A percentile compares a stretch with the other conserved stretches of the same genome.
Conservation (phyloP, 2,797 vertebrate genomes). For the Alosa sapidissima region DNA sequence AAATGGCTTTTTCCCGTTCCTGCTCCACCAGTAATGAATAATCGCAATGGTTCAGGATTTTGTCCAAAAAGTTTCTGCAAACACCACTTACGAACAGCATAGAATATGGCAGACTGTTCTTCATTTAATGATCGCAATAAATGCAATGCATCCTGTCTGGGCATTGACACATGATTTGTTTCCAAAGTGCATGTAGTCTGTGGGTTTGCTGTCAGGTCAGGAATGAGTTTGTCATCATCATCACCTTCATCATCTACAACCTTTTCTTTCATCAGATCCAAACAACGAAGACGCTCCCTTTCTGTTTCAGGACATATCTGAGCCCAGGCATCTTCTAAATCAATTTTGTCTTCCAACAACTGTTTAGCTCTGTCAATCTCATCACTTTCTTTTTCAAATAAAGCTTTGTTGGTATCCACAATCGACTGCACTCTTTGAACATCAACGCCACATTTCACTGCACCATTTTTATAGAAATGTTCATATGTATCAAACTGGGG, state of each 20-base stretch:
- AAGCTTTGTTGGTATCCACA: not conserved
- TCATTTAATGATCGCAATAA: too few relatives aligned
- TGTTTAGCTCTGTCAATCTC: not conserved
- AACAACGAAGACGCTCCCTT: slow-evolving; percentile 10
- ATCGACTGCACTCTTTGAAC: not conserved
- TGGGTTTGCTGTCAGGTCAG: not conserved
- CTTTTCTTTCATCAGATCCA: not conserved
- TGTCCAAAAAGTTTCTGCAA: too few relatives aligned
- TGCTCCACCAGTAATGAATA: too few relatives aligned
- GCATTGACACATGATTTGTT: too few relatives aligned
- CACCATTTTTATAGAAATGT: slow-evolving; percentile 2
- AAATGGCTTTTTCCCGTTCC: too few relatives aligned
- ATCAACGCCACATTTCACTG: not conserved
- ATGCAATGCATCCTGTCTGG: too few relatives aligned
- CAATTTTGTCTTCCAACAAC: not conserved
- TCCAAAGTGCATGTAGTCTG: not conserved
- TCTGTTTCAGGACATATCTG: slow-evolving; percentile 34
- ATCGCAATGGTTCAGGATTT: too few relatives aligned
- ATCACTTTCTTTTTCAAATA: slow-evolving; percentile 29
- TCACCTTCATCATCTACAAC: not conserved
- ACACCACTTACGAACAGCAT: too few relatives aligned
- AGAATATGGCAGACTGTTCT: too few relatives aligned
- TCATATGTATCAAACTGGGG: not conserved
- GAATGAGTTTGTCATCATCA: slow-evolving; percentile 8
- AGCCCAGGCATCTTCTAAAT: slow-evolving; percentile 28